A percentile compares a stretch with the other conserved stretches of the same genome.
phyloP scores from a whole-genome alignment of 2,888 invertebrate species.

The Lydus trimaculatus region DNA sequence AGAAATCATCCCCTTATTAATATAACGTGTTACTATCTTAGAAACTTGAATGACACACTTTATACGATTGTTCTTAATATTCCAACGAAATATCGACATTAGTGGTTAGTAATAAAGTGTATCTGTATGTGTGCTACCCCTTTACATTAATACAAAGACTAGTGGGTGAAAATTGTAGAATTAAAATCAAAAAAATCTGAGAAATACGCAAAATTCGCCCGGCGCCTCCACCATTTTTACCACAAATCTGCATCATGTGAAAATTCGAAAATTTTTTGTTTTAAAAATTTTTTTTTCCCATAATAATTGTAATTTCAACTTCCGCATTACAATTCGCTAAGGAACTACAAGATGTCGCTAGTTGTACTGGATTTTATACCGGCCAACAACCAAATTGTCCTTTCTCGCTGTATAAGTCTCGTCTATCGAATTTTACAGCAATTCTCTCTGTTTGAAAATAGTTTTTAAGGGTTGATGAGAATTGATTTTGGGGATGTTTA shows the following conservation, averaged over 20 bases:
- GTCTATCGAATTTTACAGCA: too few species aligned
- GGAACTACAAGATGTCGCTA: conserved; percentile 30
- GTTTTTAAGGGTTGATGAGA: neutral
- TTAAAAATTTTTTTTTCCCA: too few species aligned
- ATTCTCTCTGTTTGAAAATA: neutral
- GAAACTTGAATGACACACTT: conserved; percentile 40
- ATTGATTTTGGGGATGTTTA: neutral
- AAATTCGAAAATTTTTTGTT: too few species aligned
- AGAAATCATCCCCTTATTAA: conserved; percentile 34
- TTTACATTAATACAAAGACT: conserved; percentile 15
- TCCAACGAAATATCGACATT: conserved; percentile 44
- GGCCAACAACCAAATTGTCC: too few species aligned
- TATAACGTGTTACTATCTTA: conserved; percentile 45
- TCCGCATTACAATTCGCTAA: conserved; percentile 27
- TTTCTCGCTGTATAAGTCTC: too few species aligned
- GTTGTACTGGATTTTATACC: neutral
- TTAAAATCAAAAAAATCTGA: conserved; percentile 18
- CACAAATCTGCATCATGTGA: too few species aligned
- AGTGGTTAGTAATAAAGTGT: conserved; percentile 31
- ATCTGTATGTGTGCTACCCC: conserved; percentile 30
- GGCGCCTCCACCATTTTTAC: conserved; percentile 36
- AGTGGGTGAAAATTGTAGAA: neutral
- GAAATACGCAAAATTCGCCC: conserved; percentile 38
- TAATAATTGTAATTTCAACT: conserved; percentile 21
- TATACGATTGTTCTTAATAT: conserved; percentile 47